Base-by-base conservation (phyloP, 2,113 vertebrate species). In the Zapornia atra region DNA sequence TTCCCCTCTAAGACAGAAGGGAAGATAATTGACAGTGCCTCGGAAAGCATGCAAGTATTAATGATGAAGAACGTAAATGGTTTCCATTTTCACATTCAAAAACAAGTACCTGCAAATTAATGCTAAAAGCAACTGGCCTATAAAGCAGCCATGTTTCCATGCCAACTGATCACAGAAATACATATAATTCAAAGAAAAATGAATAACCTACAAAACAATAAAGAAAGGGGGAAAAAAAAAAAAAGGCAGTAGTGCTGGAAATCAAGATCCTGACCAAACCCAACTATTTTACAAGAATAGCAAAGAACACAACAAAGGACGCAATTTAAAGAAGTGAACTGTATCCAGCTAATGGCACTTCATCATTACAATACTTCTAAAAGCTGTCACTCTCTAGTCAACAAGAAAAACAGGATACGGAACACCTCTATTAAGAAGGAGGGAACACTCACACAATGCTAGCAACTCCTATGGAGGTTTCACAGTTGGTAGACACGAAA, bases 61-160 rank as follows among this genome's bases (percentile, higher is more conserved):
- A 85, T 61, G 88, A 86, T 71, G 88, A 94, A 86, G 76, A 95
- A 92, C 77, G 54, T 82, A 91, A 94, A 94, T n/a, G 78, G 72
- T 61, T 91, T 94, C 95, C 70, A 95, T 94, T 97, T 95, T 84
- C 83, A 94, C 73, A 87, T 82, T 94, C 54, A 76, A 89, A 95
- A 96, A 78, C 91, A 93, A 93, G 77, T 95, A 96, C 96, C 94
- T 95, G 92, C 91, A 96, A 96, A 97, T 94, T 94, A 96, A 95
- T 46, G 91, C 77, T 97, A 96, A 96, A 97, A 96, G 96, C 95
- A 95, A 94, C 69, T 61, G 69, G 90, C 44, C 96, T 96, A 92
- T 69, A 93, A 93, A 92, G 68, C 21, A 86, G 12, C 53, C 88
- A 75, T 63, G 95, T 96, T 96, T 94, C 96, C 92, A 92, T 95